Conservation (phyloP, 2,113 vertebrate genomes). For the Siniperca chuatsi region DNA sequence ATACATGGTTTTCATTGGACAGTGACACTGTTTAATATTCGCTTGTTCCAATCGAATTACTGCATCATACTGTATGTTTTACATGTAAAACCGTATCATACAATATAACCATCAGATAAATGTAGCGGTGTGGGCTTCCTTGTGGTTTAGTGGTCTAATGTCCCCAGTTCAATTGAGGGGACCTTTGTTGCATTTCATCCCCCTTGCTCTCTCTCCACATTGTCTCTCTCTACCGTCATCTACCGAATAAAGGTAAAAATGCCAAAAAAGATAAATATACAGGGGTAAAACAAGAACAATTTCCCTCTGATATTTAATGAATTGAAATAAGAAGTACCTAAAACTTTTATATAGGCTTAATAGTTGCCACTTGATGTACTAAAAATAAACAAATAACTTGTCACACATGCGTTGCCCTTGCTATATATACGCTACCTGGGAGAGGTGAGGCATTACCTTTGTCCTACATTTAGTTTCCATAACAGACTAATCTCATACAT, state of each 20-base stretch:
- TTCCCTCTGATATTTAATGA: background rate
- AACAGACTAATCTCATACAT: constrained; percentile 37
- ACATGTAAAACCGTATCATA: background rate
- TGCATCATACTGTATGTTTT: background rate
- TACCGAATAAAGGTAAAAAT: background rate
- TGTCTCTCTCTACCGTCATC: background rate
- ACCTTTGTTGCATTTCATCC: background rate
- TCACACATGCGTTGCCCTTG: constrained; percentile 8
- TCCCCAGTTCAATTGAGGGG: too few relatives aligned
- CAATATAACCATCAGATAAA: background rate
- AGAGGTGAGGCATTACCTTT: constrained; percentile 18
- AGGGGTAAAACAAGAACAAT: background rate
- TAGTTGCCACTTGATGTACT: background rate
- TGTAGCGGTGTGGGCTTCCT: too few relatives aligned
- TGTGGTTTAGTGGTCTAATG: too few relatives aligned
- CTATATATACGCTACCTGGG: constrained; percentile 21
- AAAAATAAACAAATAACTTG: constrained; percentile 31
- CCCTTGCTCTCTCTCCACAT: background rate
- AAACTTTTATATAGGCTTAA: background rate
- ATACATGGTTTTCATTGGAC: background rate
- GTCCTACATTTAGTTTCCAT: constrained; percentile 46
- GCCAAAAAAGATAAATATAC: background rate
- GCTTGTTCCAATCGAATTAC: background rate
- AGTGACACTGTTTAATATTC: background rate
- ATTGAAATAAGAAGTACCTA: background rate